A percentile compares a stretch with the other conserved stretches of the same genome.
Evolutionary conservation across 2,797 vertebrate genomes (phyloP).

Genomic region (Stomatorhinus walkeri): DNA sequence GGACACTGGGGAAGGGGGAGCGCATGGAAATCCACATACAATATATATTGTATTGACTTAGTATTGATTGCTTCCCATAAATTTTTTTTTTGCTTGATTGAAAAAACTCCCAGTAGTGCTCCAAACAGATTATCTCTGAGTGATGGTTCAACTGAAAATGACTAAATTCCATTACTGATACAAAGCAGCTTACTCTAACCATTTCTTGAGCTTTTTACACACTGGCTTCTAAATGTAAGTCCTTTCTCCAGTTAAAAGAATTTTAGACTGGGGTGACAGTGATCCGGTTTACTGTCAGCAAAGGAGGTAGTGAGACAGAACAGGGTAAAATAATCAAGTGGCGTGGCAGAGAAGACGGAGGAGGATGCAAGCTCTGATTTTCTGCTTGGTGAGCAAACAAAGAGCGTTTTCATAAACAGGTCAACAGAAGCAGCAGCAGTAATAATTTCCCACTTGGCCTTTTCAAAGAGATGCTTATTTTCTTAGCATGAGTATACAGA

Average conservation of each 20-base stretch:
- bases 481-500: constrained; percentile 11
- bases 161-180: constrained; percentile 2
- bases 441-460: constrained; percentile 19
- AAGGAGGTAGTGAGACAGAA: not conserved
- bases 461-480: constrained; percentile 21
- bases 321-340: constrained; percentile 1
- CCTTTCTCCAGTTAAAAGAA: constrained; percentile 10
- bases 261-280: not conserved
- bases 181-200: not conserved
- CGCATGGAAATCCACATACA: not conserved
- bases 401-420: constrained; percentile 20
- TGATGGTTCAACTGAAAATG: not conserved
- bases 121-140: not conserved
- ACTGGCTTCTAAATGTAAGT: not conserved
- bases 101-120: constrained; percentile 12
- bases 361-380: not conserved
- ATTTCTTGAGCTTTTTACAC: not conserved
- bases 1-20: not conserved
- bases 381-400: constrained; percentile 29
- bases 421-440: constrained; percentile 14
- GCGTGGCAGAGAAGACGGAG: not conserved
- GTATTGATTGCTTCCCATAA: constrained; percentile 3
- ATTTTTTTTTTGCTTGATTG: not conserved
- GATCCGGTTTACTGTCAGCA: not conserved
- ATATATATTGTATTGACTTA: not conserved